Evolutionary conservation across 2,113 vertebrate species (phyloP), one percentile per base, ranked within the genome.

Genomic region (Istiophorus platypterus): DNA sequence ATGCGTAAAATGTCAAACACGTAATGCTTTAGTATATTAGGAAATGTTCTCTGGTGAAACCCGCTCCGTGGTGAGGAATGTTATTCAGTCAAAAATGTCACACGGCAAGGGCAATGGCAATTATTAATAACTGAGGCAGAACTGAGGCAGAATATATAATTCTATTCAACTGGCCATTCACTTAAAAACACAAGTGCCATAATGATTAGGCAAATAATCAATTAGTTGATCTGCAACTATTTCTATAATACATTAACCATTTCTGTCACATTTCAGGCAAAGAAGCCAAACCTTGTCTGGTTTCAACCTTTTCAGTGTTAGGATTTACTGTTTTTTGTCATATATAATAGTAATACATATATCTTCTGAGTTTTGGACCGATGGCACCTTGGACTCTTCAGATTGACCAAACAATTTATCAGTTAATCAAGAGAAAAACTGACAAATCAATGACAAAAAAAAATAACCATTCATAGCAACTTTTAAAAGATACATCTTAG

Each of bases 81-180:
- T 77, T n/a, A 45, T n/a, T 7, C 1, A 22, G 58, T 80, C 52
- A 17, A 27, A 86, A 88, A 90, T 72, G 71, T 7, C 77, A 72
- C 18, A 39, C 54, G 26, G 42, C 77, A 26, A 51, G 26, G 29
- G 24, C n/a, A 12, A 26, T 8, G 7, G 18, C 61, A 72, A 74
- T 68, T 5, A 18, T 27, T 13, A 9, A 47, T 39, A 74, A 80
- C 13, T 56, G 34, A 45, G 27, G 20, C 37, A 34, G 47, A 74
- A 80, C 13, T 56, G 34, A 45, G 27, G 20, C 37, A 34, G 47
- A 72, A 49, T 62, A 37, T 66, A 72, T 47, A 13, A 14, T 29
- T 10, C 41, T 20, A 54, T n/a, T n/a, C n/a, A n/a, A n/a, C n/a
- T n/a, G n/a, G 66, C 51, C 37, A 15, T 22, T 14, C 12, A 20